Evolutionary conservation across 2,113 vertebrate species (phyloP), one percentile per base, ranked within the genome.

Genomic region (Turdus rufiventris): DNA sequence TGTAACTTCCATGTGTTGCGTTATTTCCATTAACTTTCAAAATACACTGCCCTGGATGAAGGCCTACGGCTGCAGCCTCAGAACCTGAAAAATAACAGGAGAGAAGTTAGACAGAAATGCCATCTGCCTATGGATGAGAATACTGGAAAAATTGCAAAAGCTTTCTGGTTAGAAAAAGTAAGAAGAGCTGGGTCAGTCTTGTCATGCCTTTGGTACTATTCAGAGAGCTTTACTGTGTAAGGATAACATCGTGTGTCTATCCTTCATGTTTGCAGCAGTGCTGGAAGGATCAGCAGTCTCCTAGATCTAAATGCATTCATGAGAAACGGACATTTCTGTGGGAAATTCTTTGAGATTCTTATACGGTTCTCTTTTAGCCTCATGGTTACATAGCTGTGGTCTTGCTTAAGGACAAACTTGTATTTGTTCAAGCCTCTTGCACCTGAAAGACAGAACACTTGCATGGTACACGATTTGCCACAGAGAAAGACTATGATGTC

Each of bases 1-100:
- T 58, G 74, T 98, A 98, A 58, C 97, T 97, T 11, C 98, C 98
- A 34, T 90, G 98, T 76, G 96, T 97, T 94, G 99, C 97, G 7
- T 96, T 99, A 97, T 97, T 98, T 53, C 99, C 99, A 23, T 98
- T 99, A 80, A 99, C 99, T 97, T 99, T 99, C 89, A 99, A 97
- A 96, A 99, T 91, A 62, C 99, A 99, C 94, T 99, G 99, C 31
- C 99, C 99, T 0, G 99, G 98, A 66, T 99, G 99, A 67, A 99
- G 98, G 25, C 99, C 99, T 1, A 97, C 97, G 0, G 97, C 98
- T 17, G 98, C 98, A 4, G 99, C 99, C 94, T 98, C 98, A 12
- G 98, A 99, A 61, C 99, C 99, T 99, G 86, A 86, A 70, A 73
- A 72, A 77, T 47, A 29, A 65, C 25, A 36, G 56, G 31, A 85